Percentiles rank a stretch among this genome's conserved stretches.
Evolutionary conservation across 1,140 invertebrate genomes (phyloP).

Genomic region (Pseudomyrmex gracilis): DNA sequence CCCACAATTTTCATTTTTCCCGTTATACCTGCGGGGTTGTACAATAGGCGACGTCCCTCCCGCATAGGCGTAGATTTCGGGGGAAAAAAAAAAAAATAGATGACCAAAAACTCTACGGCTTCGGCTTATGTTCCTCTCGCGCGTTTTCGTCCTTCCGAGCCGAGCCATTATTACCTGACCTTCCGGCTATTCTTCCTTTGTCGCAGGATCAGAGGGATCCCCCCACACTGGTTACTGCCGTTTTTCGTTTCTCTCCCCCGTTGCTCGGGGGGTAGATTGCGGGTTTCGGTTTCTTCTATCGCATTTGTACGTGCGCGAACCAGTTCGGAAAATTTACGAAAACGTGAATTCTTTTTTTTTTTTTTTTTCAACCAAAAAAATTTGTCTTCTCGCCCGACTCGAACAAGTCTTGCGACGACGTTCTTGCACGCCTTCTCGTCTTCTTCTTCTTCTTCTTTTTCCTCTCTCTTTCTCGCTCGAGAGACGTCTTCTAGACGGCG

Average conservation of each 20-base stretch:
- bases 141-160: slow-evolving; percentile 13
- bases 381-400: not conserved
- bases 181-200: not conserved
- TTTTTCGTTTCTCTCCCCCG: not conserved
- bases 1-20: not conserved
- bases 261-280: not conserved
- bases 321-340: not conserved
- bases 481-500: slow-evolving; percentile 9
- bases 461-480: not conserved
- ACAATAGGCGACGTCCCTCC: slow-evolving; percentile 14
- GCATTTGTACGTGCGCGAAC: not conserved
- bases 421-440: not conserved
- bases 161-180: slow-evolving; percentile 52
- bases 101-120: not conserved
- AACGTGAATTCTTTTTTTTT: too few species aligned
- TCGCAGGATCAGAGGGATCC: slow-evolving; percentile 29
- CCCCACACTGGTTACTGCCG: slow-evolving; percentile 46
- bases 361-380: too few species aligned
- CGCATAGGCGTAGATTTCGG: slow-evolving; percentile 47
- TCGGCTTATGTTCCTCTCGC: slow-evolving; percentile 42
- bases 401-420: not conserved
- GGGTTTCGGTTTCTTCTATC: not conserved
- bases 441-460: not conserved
- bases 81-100: not conserved
- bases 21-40: too few species aligned